These are phyloP conservation scores for Phymastichus coffea DNA, from an alignment of 1,140 invertebrate species.

Conservation along the genomic window DNA sequence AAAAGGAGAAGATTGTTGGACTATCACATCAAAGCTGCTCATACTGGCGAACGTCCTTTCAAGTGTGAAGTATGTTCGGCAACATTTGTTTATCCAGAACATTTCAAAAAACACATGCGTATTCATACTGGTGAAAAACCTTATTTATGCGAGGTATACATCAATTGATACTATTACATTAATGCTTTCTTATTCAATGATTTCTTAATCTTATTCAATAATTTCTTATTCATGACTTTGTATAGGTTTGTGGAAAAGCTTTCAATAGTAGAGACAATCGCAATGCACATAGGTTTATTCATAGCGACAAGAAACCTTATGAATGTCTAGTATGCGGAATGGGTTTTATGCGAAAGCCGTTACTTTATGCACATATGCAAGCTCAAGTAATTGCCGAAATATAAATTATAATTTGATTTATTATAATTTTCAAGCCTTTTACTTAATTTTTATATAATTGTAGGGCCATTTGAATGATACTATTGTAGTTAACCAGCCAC, in stretches of 20 bases:
- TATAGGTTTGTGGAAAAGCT: constrained; percentile 78
- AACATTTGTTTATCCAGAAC: constrained; percentile 81
- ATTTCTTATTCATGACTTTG: constrained; percentile 14
- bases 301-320: constrained; percentile 84
- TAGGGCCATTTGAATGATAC: constrained; percentile 73
- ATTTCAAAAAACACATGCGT: constrained; percentile 78
- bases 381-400: constrained; percentile 49
- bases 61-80: constrained; percentile 73
- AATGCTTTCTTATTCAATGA: too few species aligned
- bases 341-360: constrained; percentile 81
- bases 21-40: constrained; percentile 79
- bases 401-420: constrained; percentile 7
- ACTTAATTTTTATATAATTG: constrained; percentile 7
- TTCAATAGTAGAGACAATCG: constrained; percentile 83
- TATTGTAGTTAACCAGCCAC: constrained; percentile 77
- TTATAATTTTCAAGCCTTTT: neutral
- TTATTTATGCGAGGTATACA: constrained; percentile 69
- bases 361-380: constrained; percentile 78
- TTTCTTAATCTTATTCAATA: too few species aligned
- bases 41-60: constrained; percentile 77
- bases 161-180: neutral
- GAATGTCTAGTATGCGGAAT: constrained; percentile 78
- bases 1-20: constrained; percentile 73
- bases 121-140: constrained; percentile 81
- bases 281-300: constrained; percentile 81